Evolutionary conservation across 1,140 invertebrate species (phyloP), one percentile per base, ranked within the genome.

Genomic region (Hormaphis cornu): DNA sequence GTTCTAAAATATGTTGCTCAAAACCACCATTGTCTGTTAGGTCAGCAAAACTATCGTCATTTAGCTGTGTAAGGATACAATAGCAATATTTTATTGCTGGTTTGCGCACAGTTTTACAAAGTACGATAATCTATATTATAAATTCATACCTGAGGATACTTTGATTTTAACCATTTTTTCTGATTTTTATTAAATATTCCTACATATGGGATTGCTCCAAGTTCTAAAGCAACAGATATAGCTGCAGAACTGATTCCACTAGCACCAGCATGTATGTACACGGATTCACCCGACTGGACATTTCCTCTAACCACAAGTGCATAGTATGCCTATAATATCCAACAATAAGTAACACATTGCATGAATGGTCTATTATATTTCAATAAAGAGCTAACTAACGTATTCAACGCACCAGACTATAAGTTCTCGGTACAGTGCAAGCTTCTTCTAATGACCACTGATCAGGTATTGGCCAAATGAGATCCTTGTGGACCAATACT

Each of bases 401-500:
- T 18, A 12, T 48, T 1, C 10, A 69, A 76, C 77, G 77, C 75
- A 85, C 86, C 4, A 93, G 95, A 22, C 90, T 83, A 77, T 95
- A 97, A 14, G 91, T 92, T 20, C 94, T 91, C 1, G 95, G 96
- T 71, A 98, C 88, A 0, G 95, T 95, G 0, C 93, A 86, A 33
- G 95, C 95, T 76, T 98, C 85, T 77, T 93, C 89, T 61, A 98
- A 80, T n/a, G 85, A 86, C 94, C 95, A 97, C 18, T 85, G 80
- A 1, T 87, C 83, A 0, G 95, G 95, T 40, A 98, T 86, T 73
- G 89, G 81, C 95, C 95, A 98, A 73, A 94, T 81, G 79, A 97
- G 95, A 14, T 83, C 81, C 30, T 84, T 82, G 79, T 94, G 89
- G 16, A 89, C 89, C 16, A 90, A 75, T 20, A 97, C 88, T 18